Conservation (phyloP, 2,888 invertebrate species). For the Gryllus longicercus region DNA sequence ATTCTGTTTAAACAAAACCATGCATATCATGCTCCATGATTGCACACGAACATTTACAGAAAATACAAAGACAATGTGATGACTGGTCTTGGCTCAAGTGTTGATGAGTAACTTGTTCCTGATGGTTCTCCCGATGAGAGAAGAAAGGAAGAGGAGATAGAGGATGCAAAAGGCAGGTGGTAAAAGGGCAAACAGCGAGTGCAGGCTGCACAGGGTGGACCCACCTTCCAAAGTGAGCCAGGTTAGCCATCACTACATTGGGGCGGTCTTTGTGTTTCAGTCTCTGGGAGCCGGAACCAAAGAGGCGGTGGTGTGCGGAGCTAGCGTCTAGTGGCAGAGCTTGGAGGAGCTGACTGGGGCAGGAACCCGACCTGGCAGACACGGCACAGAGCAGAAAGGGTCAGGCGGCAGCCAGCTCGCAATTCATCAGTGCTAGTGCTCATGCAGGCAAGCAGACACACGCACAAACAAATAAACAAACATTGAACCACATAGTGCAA, state of each 20-base stretch:
- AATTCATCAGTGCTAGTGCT: constrained; percentile 41
- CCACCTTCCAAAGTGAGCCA: constrained; percentile 50
- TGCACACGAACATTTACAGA: not conserved
- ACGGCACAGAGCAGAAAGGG: constrained; percentile 26
- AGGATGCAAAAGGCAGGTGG: not conserved
- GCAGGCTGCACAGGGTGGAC: constrained; percentile 40
- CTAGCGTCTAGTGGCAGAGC: constrained; percentile 56
- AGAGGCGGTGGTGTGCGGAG: constrained; percentile 41
- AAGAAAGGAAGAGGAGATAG: not conserved
- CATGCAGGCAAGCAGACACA: constrained; percentile 38
- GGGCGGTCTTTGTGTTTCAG: constrained; percentile 64
- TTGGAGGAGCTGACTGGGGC: constrained; percentile 84
- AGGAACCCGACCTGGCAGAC: constrained; percentile 77
- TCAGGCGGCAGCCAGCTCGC: not conserved
- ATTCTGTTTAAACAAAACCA: not conserved
- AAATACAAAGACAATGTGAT: not conserved
- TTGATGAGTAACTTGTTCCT: too few relatives aligned
- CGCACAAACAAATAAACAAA: constrained; percentile 32
- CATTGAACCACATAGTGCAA: constrained; percentile 34
- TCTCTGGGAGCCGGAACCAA: constrained; percentile 53
- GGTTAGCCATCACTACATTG: constrained; percentile 45
- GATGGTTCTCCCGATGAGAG: not conserved
- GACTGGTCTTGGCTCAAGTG: too few relatives aligned
- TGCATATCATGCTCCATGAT: not conserved
- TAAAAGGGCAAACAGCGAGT: not conserved